These are phyloP conservation scores for Rhinichthys osculus DNA, from an alignment of 2,797 vertebrate species.

Conservation along the genomic window DNA sequence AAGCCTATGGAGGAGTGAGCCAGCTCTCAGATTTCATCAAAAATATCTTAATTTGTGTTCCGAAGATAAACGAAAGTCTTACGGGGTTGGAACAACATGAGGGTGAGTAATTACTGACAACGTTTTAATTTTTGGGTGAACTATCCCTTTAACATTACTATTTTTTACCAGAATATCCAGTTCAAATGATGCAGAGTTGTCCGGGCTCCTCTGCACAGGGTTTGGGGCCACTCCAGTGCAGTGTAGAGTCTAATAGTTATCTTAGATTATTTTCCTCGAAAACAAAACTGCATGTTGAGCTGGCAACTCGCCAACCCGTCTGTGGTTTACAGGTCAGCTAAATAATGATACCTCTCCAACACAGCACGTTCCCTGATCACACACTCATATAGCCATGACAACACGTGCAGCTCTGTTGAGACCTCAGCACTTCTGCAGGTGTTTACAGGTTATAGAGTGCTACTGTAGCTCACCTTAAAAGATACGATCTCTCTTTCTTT, in stretches of 20 bases:
- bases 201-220: neutral
- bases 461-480: constrained; percentile 10
- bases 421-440: constrained; percentile 41
- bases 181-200: neutral
- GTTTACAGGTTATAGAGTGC: constrained; percentile 40
- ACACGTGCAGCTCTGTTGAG: constrained; percentile 33
- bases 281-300: constrained; percentile 24
- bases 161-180: neutral
- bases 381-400: constrained; percentile 41
- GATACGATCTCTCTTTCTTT: neutral
- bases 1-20: too few species aligned
- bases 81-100: too few species aligned
- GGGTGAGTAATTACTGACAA: too few species aligned
- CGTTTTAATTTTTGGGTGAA: too few species aligned
- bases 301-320: constrained; percentile 10
- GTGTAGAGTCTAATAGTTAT: neutral
- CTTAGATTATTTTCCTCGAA: constrained; percentile 27
- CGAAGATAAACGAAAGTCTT: too few species aligned
- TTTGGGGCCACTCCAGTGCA: neutral
- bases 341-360: constrained; percentile 42
- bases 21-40: too few species aligned
- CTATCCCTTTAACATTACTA: neutral
- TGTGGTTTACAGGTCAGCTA: constrained; percentile 42
- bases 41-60: too few species aligned
- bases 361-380: neutral